Base-by-base conservation (phyloP, 30 jellyfish, hydroid and myxozoan genomes). In the Pseudorhiza aurosa region DNA sequence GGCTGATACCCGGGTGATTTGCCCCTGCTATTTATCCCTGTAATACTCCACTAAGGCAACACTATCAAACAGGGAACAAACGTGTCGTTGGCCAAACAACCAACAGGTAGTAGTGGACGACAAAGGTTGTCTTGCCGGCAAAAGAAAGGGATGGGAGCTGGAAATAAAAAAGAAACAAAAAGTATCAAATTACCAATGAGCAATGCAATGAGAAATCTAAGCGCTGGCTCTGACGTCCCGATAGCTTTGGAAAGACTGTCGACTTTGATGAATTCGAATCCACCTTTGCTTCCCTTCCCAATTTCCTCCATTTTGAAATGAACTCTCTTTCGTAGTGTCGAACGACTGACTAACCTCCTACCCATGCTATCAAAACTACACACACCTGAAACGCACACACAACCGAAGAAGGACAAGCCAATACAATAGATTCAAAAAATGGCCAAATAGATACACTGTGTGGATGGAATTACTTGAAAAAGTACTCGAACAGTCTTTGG, bases 181-280 rank as follows among this genome's bases (percentile, higher is more conserved):
- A 36, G 28, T 22, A 7, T 9, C 6, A 12, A 11, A 88, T 67
- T 84, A 85, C 98, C 98, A n/a, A 78, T 50, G 7, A 91, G 56
- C 19, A 91, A 45, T 4, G 95, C 93, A 39, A 91, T 49, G 19
- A 84, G 83, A 40, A 91, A 91, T 33, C 96, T 75, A 1, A 91
- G 73, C 10, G 95, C 96, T 15, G 98, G 82, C 43, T 85, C 98
- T 59, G 98, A 62, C 24, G 94, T 84, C 18, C 98, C 98, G 30
- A 79, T 27, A 8, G 72, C 49, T n/a, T 85, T 62, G 1, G 91
- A 87, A 15, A 91, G 59, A 18, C 82, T 73, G 50, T 84, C 95
- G 6, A 85, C 28, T n/a, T 65, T 72, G 50, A 91, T 72, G 68
- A 91, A 91, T n/a, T 91, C 82, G 69, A 91, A 82, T 9, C 98